These are phyloP conservation scores for Triplophysa bombifrons DNA, from an alignment of 2,797 vertebrate genomes.

Conservation along the genomic window DNA sequence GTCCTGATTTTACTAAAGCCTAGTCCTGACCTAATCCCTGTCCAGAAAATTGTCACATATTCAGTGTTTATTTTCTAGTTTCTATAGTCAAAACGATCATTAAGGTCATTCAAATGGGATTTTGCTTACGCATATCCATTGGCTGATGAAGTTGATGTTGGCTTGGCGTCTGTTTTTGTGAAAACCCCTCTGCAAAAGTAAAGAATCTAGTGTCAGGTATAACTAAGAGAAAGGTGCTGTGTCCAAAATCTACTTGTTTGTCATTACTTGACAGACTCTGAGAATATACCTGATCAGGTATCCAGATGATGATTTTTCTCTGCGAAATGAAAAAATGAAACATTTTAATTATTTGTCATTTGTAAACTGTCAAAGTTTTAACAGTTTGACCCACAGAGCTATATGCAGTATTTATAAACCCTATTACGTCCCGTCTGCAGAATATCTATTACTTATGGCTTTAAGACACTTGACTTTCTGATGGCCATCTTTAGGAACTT, in stretches of 20 bases:
- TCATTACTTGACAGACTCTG: not conserved
- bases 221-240: not conserved
- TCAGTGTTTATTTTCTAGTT: no score
- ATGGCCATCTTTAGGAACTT: no score
- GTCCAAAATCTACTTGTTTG: not conserved
- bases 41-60: no score
- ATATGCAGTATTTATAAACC: no score
- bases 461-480: no score
- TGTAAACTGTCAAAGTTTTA: not conserved
- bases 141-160: conserved; percentile 55
- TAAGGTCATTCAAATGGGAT: not conserved
- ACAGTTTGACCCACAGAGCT: not conserved
- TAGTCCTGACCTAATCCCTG: no score
- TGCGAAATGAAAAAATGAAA: conserved; percentile 31
- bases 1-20: no score
- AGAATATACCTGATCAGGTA: conserved; percentile 85
- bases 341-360: not conserved
- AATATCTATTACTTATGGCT: no score
- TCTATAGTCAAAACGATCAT: not conserved
- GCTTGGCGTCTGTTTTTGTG: conserved; percentile 68
- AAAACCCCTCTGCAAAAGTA: conserved; percentile 71
- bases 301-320: conserved; percentile 69
- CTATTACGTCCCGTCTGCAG: no score
- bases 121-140: conserved; percentile 69
- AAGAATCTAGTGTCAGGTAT: conserved; percentile 14